Conservation (phyloP, 2,113 vertebrate genomes). For the Pristiophorus japonicus region DNA sequence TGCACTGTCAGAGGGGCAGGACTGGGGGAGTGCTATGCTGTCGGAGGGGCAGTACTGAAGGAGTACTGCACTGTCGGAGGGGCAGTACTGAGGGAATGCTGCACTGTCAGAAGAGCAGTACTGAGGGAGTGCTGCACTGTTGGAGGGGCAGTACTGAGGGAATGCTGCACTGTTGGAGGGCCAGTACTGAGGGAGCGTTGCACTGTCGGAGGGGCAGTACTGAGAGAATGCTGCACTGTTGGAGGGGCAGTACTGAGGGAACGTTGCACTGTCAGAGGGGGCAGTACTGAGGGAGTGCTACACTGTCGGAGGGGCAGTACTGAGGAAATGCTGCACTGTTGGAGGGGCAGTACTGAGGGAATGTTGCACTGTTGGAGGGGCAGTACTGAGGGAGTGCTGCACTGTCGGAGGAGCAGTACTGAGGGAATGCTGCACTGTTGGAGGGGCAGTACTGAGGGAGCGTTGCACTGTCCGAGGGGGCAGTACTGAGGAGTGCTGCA, state of each 20-base stretch:
- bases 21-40: neutral
- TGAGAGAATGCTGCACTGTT: neutral
- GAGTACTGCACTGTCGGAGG: neutral
- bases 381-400: neutral
- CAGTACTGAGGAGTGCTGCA: neutral
- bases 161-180: neutral
- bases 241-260: neutral
- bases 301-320: neutral
- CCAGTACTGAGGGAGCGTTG: neutral
- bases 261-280: neutral
- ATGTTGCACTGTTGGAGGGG: neutral
- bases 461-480: neutral
- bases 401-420: neutral
- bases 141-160: neutral
- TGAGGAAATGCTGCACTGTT: neutral
- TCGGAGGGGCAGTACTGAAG: neutral
- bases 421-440: neutral
- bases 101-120: neutral
- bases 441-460: neutral
- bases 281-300: neutral
- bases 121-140: neutral
- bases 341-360: neutral
- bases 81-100: neutral
- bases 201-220: neutral
- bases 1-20: neutral